Evolutionary conservation across 2,113 vertebrate genomes (phyloP).

Genomic region (Kobus ellipsiprymnus): DNA sequence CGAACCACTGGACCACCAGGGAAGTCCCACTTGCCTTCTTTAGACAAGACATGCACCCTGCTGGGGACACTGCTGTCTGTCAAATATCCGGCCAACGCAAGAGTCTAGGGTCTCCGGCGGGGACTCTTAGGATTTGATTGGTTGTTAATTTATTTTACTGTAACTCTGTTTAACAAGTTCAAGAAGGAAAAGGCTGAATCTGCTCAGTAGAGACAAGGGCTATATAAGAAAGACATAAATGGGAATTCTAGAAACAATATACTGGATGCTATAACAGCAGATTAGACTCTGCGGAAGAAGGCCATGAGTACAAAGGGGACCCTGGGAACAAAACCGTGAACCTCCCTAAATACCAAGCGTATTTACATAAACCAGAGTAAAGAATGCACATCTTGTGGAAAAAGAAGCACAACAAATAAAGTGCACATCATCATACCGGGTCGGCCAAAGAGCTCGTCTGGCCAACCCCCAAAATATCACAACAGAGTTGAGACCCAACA

Average conservation of each 20-base stretch:
- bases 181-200: neutral
- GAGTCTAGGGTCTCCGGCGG: neutral
- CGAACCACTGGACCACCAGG: neutral
- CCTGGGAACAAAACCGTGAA: neutral
- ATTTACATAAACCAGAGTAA: neutral
- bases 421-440: neutral
- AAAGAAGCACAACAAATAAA: neutral
- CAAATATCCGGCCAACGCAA: neutral
- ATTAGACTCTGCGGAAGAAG: neutral
- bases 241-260: neutral
- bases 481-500: neutral
- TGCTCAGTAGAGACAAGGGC: neutral
- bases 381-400: neutral
- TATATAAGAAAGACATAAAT: neutral
- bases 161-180: neutral
- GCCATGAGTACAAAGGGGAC: neutral
- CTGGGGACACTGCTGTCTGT: accelerated
- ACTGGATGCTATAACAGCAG: neutral
- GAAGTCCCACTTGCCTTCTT: neutral
- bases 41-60: accelerated
- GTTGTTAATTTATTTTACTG: neutral
- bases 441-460: accelerated
- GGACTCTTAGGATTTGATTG: neutral
- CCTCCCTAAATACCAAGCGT: neutral
- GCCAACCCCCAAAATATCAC: neutral